Percentiles rank a stretch among this genome's conserved stretches.
These are phyloP conservation scores for Auanema freiburgensis DNA, from an alignment of 2,888 invertebrate species.

Conservation along the genomic window DNA sequence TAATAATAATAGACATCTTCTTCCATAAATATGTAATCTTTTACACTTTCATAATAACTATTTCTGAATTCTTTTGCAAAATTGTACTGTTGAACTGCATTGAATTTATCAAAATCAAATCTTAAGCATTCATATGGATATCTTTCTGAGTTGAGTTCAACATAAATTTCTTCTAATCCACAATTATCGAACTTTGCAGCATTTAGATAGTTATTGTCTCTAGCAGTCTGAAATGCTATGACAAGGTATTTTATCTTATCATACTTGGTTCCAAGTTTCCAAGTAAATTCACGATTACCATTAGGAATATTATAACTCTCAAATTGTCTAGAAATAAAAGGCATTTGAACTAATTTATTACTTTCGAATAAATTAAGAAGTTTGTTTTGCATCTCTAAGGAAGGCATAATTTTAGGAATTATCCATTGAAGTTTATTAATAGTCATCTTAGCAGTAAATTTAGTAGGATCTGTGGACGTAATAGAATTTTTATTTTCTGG, in stretches of 20 bases:
- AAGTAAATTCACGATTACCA: conserved; percentile 48
- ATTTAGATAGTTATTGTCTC: conserved; percentile 48
- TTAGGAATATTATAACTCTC: conserved; percentile 51
- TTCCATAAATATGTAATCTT: conserved; percentile 44
- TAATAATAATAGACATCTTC: conserved; percentile 43
- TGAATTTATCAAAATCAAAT: conserved; percentile 46
- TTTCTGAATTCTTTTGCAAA: conserved; percentile 48
- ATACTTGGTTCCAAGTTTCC: conserved; percentile 51
- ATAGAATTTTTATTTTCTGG: conserved; percentile 41
- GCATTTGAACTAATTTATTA: conserved; percentile 9
- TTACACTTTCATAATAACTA: conserved; percentile 39
- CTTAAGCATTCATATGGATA: conserved; percentile 49
- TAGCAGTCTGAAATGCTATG: conserved; percentile 33
- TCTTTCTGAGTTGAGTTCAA: conserved; percentile 44
- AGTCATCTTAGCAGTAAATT: too few species aligned
- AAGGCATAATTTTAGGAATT: conserved; percentile 11
- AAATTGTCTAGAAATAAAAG: too few species aligned
- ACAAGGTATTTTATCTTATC: conserved; percentile 48
- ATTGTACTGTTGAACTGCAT: conserved; percentile 48
- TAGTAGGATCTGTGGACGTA: conserved; percentile 32
- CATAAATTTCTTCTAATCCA: conserved; percentile 47
- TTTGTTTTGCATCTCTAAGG: conserved; percentile 8
- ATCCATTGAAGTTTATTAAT: conserved; percentile 46
- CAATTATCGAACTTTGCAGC: conserved; percentile 47
- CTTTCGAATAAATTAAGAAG: conserved; percentile 7